These are phyloP conservation scores for Calameuta filiformis DNA, from an alignment of 2,888 invertebrate species.

Conservation along the genomic window DNA sequence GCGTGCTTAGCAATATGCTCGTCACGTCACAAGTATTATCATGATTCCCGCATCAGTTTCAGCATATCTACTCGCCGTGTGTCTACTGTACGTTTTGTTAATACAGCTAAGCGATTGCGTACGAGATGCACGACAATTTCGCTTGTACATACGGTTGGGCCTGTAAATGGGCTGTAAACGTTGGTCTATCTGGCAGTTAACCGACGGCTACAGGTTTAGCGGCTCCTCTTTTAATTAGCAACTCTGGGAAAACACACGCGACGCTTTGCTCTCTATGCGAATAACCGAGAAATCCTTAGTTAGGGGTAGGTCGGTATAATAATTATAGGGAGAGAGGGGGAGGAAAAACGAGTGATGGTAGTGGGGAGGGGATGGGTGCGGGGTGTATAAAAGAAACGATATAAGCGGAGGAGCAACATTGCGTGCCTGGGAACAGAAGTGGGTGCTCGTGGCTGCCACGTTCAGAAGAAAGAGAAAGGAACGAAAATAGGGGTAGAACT, in stretches of 20 bases:
- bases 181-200: not conserved
- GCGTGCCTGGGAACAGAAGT: not conserved
- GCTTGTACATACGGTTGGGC: not conserved
- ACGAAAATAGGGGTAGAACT: not conserved
- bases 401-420: not conserved
- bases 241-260: conserved; percentile 4
- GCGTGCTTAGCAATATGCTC: not conserved
- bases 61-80: not conserved
- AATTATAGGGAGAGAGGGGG: not conserved
- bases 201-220: not conserved
- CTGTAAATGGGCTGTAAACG: not conserved
- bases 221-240: conserved; percentile 7
- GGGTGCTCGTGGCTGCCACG: not conserved
- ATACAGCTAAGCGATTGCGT: not conserved
- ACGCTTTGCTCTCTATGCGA: not conserved
- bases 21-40: not conserved
- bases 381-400: not conserved
- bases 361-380: not conserved
- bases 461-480: not conserved
- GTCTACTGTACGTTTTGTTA: not conserved
- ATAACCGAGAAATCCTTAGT: not conserved
- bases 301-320: not conserved
- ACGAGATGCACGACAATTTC: not conserved
- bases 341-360: not conserved
- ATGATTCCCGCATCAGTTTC: not conserved